Evolutionary conservation across 2,113 vertebrate species (phyloP), one percentile per base, ranked within the genome.

Genomic region (Semnornis frantzii): DNA sequence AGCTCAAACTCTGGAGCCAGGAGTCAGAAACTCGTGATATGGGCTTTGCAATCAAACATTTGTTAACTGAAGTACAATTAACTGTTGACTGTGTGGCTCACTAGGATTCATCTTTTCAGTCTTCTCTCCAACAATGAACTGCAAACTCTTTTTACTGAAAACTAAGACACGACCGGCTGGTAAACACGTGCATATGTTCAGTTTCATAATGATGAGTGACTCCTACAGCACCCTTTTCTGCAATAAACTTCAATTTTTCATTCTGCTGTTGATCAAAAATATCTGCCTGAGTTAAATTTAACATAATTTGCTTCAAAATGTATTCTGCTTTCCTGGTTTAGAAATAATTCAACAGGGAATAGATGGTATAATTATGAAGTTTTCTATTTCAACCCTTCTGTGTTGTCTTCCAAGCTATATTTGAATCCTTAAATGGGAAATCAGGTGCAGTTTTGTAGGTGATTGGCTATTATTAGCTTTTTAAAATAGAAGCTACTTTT

Each of bases 361-460:
- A 64, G 16, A 37, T 66, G 46, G 52, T 57, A 78, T 57, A 82
- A 80, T 84, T 84, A 78, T 75, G 28, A 50, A 15, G 17, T 60
- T 93, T 78, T 73, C 48, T 86, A 25, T 93, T 91, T 90, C 78
- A 92, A 80, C 54, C 33, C 50, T 90, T 94, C 60, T 33, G 10
- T 76, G 73, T 63, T 89, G 65, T 88, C 92, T 86, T 78, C 34
- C 77, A 88, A 76, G 66, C 66, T 92, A 17, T 69, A 64, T 78
- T 89, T 82, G 7, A 68, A 58, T 75, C 73, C 86, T 84, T 39
- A 21, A 87, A 86, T 82, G 57, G 60, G 46, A 66, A 78, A 82
- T 82, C 24, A 46, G 82, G 59, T 90, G 79, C 76, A 82, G 17
- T 94, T 87, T 68, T 91, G 42, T 73, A 82, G 64, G 69, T 37